A percentile compares a stretch with the other conserved stretches of the same genome.
Evolutionary conservation across 2,888 invertebrate species (phyloP).

Genomic region (Blastobasis lacticolella): DNA sequence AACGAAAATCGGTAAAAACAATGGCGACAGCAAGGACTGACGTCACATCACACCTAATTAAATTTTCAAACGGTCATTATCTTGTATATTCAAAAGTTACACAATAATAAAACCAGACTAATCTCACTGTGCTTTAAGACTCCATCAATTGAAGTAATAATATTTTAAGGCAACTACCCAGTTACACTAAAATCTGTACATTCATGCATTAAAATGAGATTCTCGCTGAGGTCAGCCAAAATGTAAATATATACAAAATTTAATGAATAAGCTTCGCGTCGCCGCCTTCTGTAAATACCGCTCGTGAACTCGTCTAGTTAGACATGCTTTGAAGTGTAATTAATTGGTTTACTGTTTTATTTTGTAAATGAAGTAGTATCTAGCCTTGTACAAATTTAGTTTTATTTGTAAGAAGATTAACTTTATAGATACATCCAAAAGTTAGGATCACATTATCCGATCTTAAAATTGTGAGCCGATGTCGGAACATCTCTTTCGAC

Average conservation of each 20-base stretch:
- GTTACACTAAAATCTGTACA: too few species aligned
- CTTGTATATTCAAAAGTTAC: background rate
- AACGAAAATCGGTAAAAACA: too few species aligned
- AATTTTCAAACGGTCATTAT: too few species aligned
- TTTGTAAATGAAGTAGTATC: background rate
- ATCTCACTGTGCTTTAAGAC: background rate
- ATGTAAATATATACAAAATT: slow-evolving; percentile 39
- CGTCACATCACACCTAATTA: too few species aligned
- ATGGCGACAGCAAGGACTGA: too few species aligned
- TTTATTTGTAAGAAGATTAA: too few species aligned
- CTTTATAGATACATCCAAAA: too few species aligned
- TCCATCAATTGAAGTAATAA: too few species aligned
- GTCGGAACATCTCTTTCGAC: slow-evolving; percentile 68
- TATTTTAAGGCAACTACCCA: background rate
- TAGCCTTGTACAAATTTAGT: too few species aligned
- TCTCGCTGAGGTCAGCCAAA: slow-evolving; percentile 42
- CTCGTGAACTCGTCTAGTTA: slow-evolving; percentile 22
- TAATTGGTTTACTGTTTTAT: slow-evolving; percentile 1
- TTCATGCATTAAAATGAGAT: slow-evolving; percentile 6
- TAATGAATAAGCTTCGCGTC: slow-evolving; percentile 33
- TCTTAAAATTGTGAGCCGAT: too few species aligned
- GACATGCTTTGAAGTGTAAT: background rate
- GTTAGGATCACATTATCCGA: too few species aligned
- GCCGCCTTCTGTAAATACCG: slow-evolving; percentile 41
- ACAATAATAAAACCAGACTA: background rate